Percentiles rank a stretch among this genome's conserved stretches.
phyloP scores from a whole-genome alignment of 2,797 vertebrate genomes.

The Hoplostethus mediterraneus region DNA sequence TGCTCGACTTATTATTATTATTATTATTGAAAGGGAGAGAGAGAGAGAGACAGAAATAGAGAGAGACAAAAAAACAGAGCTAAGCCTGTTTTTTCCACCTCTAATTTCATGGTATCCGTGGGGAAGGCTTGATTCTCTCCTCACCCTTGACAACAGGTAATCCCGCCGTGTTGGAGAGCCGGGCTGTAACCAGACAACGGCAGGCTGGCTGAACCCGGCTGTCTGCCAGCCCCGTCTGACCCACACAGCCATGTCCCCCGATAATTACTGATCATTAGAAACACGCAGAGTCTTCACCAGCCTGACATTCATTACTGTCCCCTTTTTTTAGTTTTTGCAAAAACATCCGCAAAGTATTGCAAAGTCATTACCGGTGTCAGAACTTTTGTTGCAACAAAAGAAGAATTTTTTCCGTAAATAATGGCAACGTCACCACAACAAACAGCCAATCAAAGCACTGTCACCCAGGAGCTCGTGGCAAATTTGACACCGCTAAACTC shows the following conservation, averaged over 20 bases:
- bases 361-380: not conserved
- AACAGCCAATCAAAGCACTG: not conserved
- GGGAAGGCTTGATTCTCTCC: slow-evolving; percentile 32
- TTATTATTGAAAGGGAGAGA: not conserved
- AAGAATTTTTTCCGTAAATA: slow-evolving; percentile 18
- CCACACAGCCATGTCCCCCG: not conserved
- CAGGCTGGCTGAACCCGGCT: slow-evolving; percentile 6
- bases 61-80: slow-evolving; percentile 11
- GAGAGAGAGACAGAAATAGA: slow-evolving; percentile 19
- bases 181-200: not conserved
- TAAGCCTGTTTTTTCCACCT: slow-evolving; percentile 47
- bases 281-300: slow-evolving; percentile 33
- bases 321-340: slow-evolving; percentile 1
- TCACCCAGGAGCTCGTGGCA: not conserved
- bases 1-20: slow-evolving; percentile 12
- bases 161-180: slow-evolving; percentile 14
- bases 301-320: slow-evolving; percentile 50
- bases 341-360: not conserved
- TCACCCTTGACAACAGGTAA: slow-evolving; percentile 48
- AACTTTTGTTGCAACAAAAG: slow-evolving; percentile 1
- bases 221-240: not conserved
- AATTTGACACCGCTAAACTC: slow-evolving; percentile 47
- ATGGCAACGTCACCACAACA: slow-evolving; percentile 24
- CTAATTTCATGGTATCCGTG: slow-evolving; percentile 49
- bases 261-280: slow-evolving; percentile 60